A percentile compares a stretch with the other conserved stretches of the same genome.
Evolutionary conservation across 2,113 vertebrate genomes (phyloP).

Genomic region (Cephalopterus ornatus): DNA sequence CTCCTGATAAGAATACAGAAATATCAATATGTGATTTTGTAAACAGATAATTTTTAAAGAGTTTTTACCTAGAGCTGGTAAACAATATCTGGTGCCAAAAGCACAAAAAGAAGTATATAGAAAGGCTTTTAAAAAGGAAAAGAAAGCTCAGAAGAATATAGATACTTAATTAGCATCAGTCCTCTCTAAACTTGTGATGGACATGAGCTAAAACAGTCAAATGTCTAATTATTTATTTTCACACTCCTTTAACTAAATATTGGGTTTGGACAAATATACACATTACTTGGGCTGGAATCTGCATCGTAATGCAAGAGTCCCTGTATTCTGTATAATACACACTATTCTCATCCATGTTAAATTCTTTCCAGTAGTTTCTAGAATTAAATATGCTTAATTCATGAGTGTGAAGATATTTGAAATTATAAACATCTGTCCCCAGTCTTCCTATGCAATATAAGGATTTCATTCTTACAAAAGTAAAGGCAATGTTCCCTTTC

Average conservation of each 20-base stretch:
- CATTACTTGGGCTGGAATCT: not conserved
- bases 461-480: not conserved
- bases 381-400: not conserved
- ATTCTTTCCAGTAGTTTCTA: not conserved
- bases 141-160: not conserved
- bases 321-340: not conserved
- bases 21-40: not conserved
- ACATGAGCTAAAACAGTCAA: not conserved
- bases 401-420: not conserved
- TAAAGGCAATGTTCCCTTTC: not conserved
- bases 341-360: not conserved
- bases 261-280: not conserved
- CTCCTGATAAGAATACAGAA: not conserved
- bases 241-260: not conserved
- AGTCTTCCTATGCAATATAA: not conserved
- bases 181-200: not conserved
- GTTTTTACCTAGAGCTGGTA: not conserved
- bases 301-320: not conserved
- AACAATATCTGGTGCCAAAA: not conserved
- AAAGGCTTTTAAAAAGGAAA: not conserved
- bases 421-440: not conserved
- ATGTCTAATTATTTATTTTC: not conserved
- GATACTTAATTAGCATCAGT: not conserved
- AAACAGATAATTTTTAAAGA: constrained; percentile 3
- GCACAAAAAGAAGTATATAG: not conserved